Conservation (phyloP, 35 echinoderm and acorn worm genomes). For the Apostichopus parvimensis region DNA sequence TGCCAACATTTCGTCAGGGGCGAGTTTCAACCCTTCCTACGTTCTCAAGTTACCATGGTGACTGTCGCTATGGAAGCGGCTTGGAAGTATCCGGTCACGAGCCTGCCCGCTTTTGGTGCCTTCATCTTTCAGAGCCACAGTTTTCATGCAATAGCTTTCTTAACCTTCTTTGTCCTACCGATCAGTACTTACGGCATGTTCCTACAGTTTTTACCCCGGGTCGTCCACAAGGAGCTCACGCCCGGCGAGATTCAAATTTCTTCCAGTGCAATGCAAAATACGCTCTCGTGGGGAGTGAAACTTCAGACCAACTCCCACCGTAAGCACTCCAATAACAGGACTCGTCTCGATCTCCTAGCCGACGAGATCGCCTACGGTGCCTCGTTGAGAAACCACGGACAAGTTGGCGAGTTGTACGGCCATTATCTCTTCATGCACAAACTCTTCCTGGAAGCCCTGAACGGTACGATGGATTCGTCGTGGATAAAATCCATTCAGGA, state of each 20-base stretch:
- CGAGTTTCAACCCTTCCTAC: neutral
- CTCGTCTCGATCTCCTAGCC: slow-evolving; percentile 73
- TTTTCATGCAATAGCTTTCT: slow-evolving; percentile 30
- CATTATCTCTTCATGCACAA: slow-evolving; percentile 89
- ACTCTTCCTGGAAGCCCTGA: slow-evolving; percentile 71
- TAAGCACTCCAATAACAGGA: slow-evolving; percentile 72
- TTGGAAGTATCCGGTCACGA: neutral
- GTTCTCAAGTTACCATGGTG: neutral
- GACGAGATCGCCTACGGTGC: slow-evolving; percentile 65
- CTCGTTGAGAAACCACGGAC: slow-evolving; percentile 73
- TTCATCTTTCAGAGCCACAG: slow-evolving; percentile 24
- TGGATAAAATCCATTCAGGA: slow-evolving; percentile 55
- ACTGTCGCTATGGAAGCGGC: neutral
- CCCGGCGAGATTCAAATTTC: neutral
- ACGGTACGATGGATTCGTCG: slow-evolving; percentile 52
- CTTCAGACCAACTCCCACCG: slow-evolving; percentile 47
- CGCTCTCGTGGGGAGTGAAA: slow-evolving; percentile 94
- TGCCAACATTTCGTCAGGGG: neutral
- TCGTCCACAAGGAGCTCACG: neutral
- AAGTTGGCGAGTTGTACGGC: slow-evolving; percentile 84
- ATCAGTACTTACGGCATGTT: slow-evolving; percentile 29
- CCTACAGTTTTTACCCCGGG: slow-evolving; percentile 15
- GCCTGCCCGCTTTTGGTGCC: neutral
- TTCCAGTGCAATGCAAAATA: slow-evolving; percentile 55
- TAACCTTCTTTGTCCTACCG: slow-evolving; percentile 18